Evolutionary conservation across 2,888 invertebrate species (phyloP).

Genomic region (Branchipolynoe longqiensis): DNA sequence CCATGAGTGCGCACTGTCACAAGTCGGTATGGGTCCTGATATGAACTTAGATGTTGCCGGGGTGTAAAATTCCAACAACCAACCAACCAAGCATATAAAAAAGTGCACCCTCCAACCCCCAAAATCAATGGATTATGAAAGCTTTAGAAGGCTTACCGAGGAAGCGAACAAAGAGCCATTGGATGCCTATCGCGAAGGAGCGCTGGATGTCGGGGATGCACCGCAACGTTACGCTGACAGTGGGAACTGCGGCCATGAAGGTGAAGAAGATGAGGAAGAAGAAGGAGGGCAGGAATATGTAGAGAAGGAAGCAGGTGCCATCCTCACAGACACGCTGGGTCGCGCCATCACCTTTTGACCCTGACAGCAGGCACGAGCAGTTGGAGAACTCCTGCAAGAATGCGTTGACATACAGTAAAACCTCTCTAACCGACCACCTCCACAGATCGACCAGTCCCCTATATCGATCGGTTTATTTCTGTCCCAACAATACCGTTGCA

Average conservation of each 20-base stretch:
- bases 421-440: no score
- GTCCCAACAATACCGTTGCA: no score
- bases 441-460: no score
- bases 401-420: neutral
- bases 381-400: slow-evolving; percentile 9
- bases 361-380: neutral
- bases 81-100: no score
- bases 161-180: slow-evolving; percentile 93
- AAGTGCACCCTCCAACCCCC: no score
- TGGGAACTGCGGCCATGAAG: slow-evolving; percentile 49
- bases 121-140: no score
- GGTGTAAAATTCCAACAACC: no score
- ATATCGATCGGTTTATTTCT: no score
- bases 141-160: slow-evolving; percentile 71
- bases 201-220: slow-evolving; percentile 95
- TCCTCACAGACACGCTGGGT: slow-evolving; percentile 37
- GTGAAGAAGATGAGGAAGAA: slow-evolving; percentile 48
- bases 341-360: neutral
- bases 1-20: no score
- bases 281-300: slow-evolving; percentile 31
- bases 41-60: no score
- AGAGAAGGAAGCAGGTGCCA: slow-evolving; percentile 13
- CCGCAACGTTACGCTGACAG: slow-evolving; percentile 82
- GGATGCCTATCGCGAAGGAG: slow-evolving; percentile 96
- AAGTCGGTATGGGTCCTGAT: no score